phyloP scores from a whole-genome alignment of 2,797 vertebrate genomes.

The Galagoides demidoff region DNA sequence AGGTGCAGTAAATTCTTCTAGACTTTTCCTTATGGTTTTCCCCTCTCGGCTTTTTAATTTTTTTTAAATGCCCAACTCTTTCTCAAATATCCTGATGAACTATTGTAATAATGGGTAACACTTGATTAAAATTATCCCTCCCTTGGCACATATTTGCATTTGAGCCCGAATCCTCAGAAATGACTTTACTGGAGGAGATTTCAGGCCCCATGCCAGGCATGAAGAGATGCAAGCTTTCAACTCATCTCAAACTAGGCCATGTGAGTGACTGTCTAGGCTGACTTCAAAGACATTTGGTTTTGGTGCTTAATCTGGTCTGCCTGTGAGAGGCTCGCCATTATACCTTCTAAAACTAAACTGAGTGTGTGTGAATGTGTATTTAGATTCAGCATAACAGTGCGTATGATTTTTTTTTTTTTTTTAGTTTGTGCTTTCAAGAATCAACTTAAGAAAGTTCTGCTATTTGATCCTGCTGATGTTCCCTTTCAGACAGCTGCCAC shows the following conservation, averaged over 20 bases:
- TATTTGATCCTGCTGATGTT: conserved; percentile 89
- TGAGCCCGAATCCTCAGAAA: conserved; percentile 51
- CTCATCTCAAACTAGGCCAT: conserved; percentile 52
- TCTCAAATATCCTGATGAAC: conserved; percentile 11
- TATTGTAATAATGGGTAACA: not conserved
- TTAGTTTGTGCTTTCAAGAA: conserved; percentile 86
- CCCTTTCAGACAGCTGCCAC: conserved; percentile 87
- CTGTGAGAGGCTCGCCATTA: conserved; percentile 2
- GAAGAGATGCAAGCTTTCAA: not conserved
- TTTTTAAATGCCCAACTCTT: not conserved
- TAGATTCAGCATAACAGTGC: conserved; percentile 65
- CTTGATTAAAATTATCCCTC: conserved; percentile 11
- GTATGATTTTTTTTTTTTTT: conserved; percentile 68
- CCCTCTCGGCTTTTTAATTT: not conserved
- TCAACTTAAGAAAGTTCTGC: conserved; percentile 86
- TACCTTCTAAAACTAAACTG: conserved; percentile 45
- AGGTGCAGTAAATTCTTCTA: not conserved
- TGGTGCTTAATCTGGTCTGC: conserved; percentile 62
- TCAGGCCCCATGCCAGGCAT: conserved; percentile 42
- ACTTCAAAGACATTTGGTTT: conserved; percentile 70
- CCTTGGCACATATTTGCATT: conserved; percentile 40
- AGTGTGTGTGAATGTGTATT: conserved; percentile 49
- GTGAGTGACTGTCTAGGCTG: not conserved
- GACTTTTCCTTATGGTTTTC: not conserved
- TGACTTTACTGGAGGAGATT: conserved; percentile 40